A percentile compares a stretch with the other conserved stretches of the same genome.
phyloP scores from a whole-genome alignment of 92 coral and sea anemone species.

The Desmophyllum pertusum region DNA sequence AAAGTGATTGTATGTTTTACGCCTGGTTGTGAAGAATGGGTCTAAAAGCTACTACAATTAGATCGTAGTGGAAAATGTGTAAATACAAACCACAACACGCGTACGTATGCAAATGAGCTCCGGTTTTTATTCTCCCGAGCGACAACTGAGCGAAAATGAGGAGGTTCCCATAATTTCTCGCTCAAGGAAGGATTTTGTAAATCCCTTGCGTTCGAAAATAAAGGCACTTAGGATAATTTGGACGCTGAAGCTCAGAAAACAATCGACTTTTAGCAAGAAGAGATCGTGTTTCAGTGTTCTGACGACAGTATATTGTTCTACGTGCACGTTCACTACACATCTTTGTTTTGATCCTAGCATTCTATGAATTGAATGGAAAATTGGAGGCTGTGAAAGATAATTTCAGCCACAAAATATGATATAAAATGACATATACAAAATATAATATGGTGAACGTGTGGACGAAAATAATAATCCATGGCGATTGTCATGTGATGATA shows the following conservation, averaged over 20 bases:
- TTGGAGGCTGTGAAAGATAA: background rate
- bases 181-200: background rate
- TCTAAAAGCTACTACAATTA: slow-evolving; percentile 1
- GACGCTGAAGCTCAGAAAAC: background rate
- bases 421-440: background rate
- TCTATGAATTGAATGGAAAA: background rate
- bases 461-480: background rate
- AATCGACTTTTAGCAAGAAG: background rate
- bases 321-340: background rate
- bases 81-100: background rate
- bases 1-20: slow-evolving; percentile 7
- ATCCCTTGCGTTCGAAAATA: background rate
- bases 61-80: slow-evolving; percentile 1
- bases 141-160: background rate
- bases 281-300: background rate
- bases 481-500: too few relatives aligned
- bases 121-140: background rate
- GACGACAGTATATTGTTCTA: background rate
- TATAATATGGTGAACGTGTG: background rate
- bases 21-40: slow-evolving; percentile 3
- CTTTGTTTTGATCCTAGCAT: background rate
- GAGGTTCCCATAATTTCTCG: background rate
- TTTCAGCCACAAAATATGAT: background rate
- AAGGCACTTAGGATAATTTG: background rate
- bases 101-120: background rate